Evolutionary conservation across 2,888 invertebrate species (phyloP), one percentile per base, ranked within the genome.

Genomic region (Timema podura): DNA sequence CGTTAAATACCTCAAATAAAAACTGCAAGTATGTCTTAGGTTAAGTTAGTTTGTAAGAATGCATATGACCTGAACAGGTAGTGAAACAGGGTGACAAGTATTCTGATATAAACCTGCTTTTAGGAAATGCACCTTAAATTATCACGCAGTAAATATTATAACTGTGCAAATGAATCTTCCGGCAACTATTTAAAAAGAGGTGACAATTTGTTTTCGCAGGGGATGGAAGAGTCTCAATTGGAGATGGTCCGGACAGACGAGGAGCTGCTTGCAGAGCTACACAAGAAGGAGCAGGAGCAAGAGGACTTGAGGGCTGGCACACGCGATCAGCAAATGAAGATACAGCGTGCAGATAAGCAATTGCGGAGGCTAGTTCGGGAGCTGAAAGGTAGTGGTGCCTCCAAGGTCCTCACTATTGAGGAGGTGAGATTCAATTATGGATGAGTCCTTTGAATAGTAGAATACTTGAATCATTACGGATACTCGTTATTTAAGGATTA

Each of bases 301-400:
- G 70, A 71, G 10, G 76, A 76, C 45, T 71, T 82, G 9, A 79
- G 81, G 48, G 77, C 77, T 70, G 82, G 82, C 70, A 77, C 81
- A 48, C 75, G 72, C 5, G 81, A 82, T 2, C 82, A 85, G 74
- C 77, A 79, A 59, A 80, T 80, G 70, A 85, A 85, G 77, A 77
- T 85, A 67, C 75, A 77, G 5, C 78, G 85, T 73, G 82, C 85
- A 0, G 82, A 83, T 48, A 80, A 79, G 70, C 82, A 80, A 72
- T 75, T 85, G 15, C 80, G 79, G 48, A 81, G 78, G 73, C 76
- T 81, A 9, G 77, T 80, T 54, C 83, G 81, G 73, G 82, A 82
- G 65, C 48, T 73, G 45, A 48, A 67, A 30, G 65, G 57, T 15
- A 44, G 13, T 5, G 48, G 70, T 48, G 48, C 67, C 8, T n/a